phyloP scores from a whole-genome alignment of 2,888 invertebrate species.

The Anodontia alba region DNA sequence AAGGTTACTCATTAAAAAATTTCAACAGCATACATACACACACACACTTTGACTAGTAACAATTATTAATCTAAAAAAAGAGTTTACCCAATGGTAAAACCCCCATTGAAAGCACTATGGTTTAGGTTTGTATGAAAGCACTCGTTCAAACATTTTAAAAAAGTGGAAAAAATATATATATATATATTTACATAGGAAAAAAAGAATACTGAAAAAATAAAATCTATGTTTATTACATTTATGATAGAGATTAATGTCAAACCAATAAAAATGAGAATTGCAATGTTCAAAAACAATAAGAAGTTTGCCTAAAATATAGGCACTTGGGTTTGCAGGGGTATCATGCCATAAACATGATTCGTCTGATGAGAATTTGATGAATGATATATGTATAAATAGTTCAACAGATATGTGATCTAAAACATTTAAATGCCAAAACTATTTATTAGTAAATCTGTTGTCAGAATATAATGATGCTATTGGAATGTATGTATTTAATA shows the following conservation, averaged over 20 bases:
- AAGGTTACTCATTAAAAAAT: no score
- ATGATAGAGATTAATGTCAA: neutral
- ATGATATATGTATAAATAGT: slow-evolving; percentile 8
- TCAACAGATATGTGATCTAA: neutral
- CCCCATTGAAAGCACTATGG: slow-evolving; percentile 17
- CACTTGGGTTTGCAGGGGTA: neutral
- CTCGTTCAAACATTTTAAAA: neutral
- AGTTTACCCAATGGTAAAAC: neutral
- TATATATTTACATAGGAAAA: neutral
- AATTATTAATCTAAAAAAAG: neutral
- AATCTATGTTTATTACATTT: neutral
- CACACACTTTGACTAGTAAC: slow-evolving; percentile 18
- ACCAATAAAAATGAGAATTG: neutral
- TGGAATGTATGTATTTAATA: slow-evolving; percentile 14
- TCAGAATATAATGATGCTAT: neutral
- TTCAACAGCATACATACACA: slow-evolving; percentile 19
- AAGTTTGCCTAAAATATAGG: no score
- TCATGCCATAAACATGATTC: neutral
- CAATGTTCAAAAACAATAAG: no score
- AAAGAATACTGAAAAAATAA: neutral
- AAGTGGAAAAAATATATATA: neutral
- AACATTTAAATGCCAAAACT: neutral
- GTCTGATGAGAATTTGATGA: slow-evolving; percentile 15
- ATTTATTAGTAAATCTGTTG: neutral
- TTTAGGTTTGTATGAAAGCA: neutral